Base-by-base conservation (phyloP, 2,888 invertebrate genomes). In the Ctenicera cuprea region DNA sequence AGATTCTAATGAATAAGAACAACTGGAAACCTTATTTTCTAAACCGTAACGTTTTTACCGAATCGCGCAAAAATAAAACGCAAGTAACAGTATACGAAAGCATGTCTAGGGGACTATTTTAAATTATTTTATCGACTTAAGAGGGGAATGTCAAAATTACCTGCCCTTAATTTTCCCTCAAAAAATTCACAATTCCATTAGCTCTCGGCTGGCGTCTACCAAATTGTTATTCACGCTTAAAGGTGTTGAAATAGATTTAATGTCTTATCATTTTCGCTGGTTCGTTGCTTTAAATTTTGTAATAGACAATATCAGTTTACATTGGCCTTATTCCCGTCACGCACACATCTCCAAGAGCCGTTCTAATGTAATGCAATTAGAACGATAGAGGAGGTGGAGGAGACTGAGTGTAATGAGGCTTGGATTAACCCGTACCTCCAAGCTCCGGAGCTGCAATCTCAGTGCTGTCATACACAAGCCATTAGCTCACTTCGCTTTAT, bases 321-420 rank as follows among this genome's bases (percentile, higher is more conserved):
- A 48, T 14, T 37, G 41, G 14, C 74, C 62, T 65, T 65, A 79
- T 79, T 79, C 78, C 57, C 73, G 76, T 79, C 79, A 79, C 79
- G 79, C 77, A 76, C 79, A 68, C 75, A 74, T 76, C 77, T 77
- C 74, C 65, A 73, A 74, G 70, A 69, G 73, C 77, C 72, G 76
- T 71, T 78, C 76, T 78, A 76, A 78, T 79, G 76, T 78, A 79
- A 79, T 77, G 78, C 79, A 79, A 79, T 79, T 79, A 79, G 79
- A 75, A 65, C 75, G 76, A 77, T 74, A 76, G 76, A 61, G 75
- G 63, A 41, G 74, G 75, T 41, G 72, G 76, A 52, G 45, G 69
- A 71, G 76, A 62, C 73, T 74, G 66, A 54, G 77, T 73, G 75
- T 77, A 79, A 78, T 76, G 77, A 79, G 72, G 74, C 77, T 75